These are phyloP conservation scores for Hecatera dysodea DNA, from an alignment of 2,888 invertebrate species.

Conservation along the genomic window DNA sequence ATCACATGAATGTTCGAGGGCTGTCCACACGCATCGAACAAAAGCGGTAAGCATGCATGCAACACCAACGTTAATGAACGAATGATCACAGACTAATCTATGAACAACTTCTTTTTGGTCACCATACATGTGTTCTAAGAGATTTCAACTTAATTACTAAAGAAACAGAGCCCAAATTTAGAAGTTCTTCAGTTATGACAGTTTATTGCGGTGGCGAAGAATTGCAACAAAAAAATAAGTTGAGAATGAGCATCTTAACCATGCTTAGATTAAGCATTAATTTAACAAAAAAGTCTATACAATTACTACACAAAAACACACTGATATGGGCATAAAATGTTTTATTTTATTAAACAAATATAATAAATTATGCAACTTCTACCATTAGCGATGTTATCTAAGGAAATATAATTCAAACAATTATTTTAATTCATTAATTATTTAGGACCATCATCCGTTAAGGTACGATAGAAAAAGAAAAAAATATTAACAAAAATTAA, in stretches of 20 bases:
- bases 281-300: conserved; percentile 9
- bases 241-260: conserved; percentile 7
- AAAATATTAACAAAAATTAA: conserved; percentile 58
- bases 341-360: conserved; percentile 74
- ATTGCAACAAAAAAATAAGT: conserved; percentile 26
- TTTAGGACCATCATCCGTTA: conserved; percentile 56
- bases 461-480: conserved; percentile 54
- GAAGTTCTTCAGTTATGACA: conserved; percentile 11
- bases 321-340: conserved; percentile 64
- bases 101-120: conserved; percentile 29
- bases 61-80: conserved; percentile 71
- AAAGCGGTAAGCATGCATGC: conserved; percentile 86
- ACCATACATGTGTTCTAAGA: not conserved
- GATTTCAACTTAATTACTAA: not conserved
- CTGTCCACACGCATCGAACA: conserved; percentile 85
- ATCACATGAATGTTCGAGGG: conserved; percentile 95
- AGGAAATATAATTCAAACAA: conserved; percentile 72
- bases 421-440: conserved; percentile 64
- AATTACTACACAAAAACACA: conserved; percentile 72
- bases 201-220: conserved; percentile 3
- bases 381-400: conserved; percentile 76
- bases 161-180: not conserved
- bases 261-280: conserved; percentile 28
- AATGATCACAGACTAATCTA: conserved; percentile 38
- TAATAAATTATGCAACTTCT: conserved; percentile 82